Conservation (phyloP, 2,888 invertebrate genomes). For the Nesidiocoris tenuis region DNA sequence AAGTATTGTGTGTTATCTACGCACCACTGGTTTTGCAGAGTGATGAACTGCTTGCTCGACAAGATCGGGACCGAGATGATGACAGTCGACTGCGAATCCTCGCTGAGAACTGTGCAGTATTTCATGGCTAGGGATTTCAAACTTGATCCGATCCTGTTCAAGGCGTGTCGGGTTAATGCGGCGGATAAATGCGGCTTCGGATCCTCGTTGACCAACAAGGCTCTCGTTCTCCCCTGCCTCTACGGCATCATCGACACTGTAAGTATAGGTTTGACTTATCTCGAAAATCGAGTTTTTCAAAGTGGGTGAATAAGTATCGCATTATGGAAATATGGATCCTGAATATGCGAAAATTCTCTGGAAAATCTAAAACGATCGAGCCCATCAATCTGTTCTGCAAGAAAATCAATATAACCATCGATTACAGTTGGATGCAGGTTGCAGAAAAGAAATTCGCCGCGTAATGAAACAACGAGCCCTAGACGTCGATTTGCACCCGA, state of each 20-base stretch:
- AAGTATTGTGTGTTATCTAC: too few relatives aligned
- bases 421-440: constrained; percentile 57
- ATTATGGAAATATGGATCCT: too few relatives aligned
- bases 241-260: constrained; percentile 58
- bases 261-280: neutral
- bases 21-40: too few relatives aligned
- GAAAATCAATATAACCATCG: too few relatives aligned
- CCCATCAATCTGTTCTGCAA: too few relatives aligned
- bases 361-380: too few relatives aligned
- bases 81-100: constrained; percentile 85
- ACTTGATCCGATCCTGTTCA: constrained; percentile 83
- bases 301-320: too few relatives aligned
- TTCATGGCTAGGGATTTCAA: constrained; percentile 95
- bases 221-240: constrained; percentile 85
- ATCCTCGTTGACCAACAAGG: constrained; percentile 66
- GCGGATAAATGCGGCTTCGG: constrained; percentile 76
- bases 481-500: constrained; percentile 89
- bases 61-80: constrained; percentile 81
- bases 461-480: constrained; percentile 91
- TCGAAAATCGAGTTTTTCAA: neutral
- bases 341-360: too few relatives aligned
- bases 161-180: constrained; percentile 86
- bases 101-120: constrained; percentile 93
- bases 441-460: constrained; percentile 76
- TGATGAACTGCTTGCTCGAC: constrained; percentile 93